Evolutionary conservation across 35 echinoderm and acorn worm genomes (phyloP).

Genomic region (Apostichopus japonicus): DNA sequence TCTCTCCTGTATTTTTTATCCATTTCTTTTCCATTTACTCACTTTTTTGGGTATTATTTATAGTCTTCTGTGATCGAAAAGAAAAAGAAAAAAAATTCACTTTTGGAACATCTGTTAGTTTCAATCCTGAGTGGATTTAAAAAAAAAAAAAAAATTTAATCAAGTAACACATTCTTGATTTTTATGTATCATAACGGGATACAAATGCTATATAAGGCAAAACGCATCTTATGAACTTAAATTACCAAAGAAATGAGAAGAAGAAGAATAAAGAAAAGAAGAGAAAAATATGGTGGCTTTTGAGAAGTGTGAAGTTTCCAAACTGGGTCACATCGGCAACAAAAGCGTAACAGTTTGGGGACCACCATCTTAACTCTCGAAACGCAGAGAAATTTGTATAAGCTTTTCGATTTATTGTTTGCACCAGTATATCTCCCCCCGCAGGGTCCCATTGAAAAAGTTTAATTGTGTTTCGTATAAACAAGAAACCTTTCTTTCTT

Average conservation of each 20-base stretch:
- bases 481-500: background rate
- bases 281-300: background rate
- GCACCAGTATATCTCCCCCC: background rate
- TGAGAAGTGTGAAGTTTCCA: conserved; percentile 2
- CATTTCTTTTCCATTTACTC: too few species aligned
- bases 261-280: background rate
- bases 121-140: too few species aligned
- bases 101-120: too few species aligned
- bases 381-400: background rate
- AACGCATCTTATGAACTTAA: too few species aligned
- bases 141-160: too few species aligned
- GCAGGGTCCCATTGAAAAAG: background rate
- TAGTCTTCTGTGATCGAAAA: too few species aligned
- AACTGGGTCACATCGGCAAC: conserved; percentile 2
- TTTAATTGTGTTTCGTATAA: background rate
- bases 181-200: too few species aligned
- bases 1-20: too few species aligned
- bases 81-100: too few species aligned
- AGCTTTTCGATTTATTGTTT: background rate
- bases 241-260: background rate
- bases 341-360: conserved; percentile 1
- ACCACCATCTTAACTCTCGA: background rate
- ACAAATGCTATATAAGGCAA: too few species aligned
- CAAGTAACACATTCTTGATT: too few species aligned
- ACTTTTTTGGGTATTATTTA: too few species aligned